These are phyloP conservation scores for Drosophila nebulosa DNA, from an alignment of 1,140 invertebrate genomes.

Conservation along the genomic window DNA sequence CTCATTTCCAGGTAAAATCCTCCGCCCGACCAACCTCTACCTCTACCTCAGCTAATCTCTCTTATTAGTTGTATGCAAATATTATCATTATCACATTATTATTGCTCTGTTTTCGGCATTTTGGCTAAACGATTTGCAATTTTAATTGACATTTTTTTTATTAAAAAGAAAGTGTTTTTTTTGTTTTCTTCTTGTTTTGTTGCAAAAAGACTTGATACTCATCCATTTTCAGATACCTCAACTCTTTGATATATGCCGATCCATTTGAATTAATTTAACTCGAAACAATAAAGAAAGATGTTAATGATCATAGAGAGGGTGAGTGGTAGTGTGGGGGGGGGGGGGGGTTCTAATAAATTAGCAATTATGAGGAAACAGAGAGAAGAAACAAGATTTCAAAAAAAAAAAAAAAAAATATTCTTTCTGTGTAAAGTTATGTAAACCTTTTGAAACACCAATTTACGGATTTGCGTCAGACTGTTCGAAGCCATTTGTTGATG, in stretches of 20 bases:
- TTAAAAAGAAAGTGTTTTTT: constrained; percentile 71
- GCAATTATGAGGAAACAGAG: constrained; percentile 62
- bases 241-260: constrained; percentile 39
- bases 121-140: constrained; percentile 39
- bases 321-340: neutral
- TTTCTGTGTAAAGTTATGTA: constrained; percentile 47
- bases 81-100: constrained; percentile 48
- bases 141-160: constrained; percentile 26
- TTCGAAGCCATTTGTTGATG: constrained; percentile 15
- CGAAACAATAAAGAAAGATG: constrained; percentile 54
- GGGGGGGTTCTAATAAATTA: constrained; percentile 64
- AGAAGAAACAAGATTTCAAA: constrained; percentile 62
- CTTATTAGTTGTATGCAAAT: constrained; percentile 35
- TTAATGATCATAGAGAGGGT: constrained; percentile 30
- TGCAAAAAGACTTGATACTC: constrained; percentile 59
- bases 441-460: neutral
- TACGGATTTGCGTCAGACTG: constrained; percentile 14
- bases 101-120: constrained; percentile 50
- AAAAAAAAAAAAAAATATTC: constrained; percentile 4
- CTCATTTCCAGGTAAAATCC: constrained; percentile 40
- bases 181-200: constrained; percentile 29
- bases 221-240: constrained; percentile 8
- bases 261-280: constrained; percentile 10
- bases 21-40: too few relatives aligned
- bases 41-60: too few relatives aligned